Conservation (phyloP, 2,888 invertebrate species). For the Drosophila percnosoma region DNA sequence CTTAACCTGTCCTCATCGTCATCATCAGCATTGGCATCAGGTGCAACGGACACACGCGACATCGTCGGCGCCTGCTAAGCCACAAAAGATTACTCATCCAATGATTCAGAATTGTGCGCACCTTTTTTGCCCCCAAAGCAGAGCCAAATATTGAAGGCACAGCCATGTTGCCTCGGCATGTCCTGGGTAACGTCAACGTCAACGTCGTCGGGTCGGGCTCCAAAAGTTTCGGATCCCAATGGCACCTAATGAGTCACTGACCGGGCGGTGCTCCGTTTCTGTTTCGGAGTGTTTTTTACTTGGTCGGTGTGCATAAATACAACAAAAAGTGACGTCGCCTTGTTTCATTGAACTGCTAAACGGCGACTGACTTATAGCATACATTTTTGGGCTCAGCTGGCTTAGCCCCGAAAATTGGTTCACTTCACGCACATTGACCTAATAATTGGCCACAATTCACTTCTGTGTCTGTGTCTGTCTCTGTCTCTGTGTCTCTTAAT, state of each 20-base stretch:
- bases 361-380: constrained; percentile 61
- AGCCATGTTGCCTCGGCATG: constrained; percentile 30
- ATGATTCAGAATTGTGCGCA: constrained; percentile 42
- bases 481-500: constrained; percentile 11
- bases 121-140: constrained; percentile 32
- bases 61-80: constrained; percentile 25
- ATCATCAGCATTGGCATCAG: constrained; percentile 37
- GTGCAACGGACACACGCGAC: constrained; percentile 53
- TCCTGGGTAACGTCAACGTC: constrained; percentile 17
- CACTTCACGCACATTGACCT: constrained; percentile 68
- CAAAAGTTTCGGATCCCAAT: constrained; percentile 14
- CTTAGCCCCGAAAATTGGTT: constrained; percentile 54
- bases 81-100: constrained; percentile 60
- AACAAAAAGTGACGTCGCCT: constrained; percentile 25
- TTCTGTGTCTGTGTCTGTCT: neutral
- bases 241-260: constrained; percentile 70
- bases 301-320: constrained; percentile 38
- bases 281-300: neutral
- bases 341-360: constrained; percentile 52
- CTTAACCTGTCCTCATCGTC: constrained; percentile 32
- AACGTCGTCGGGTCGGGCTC: constrained; percentile 4
- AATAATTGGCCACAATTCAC: constrained; percentile 61
- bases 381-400: constrained; percentile 53
- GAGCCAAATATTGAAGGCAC: constrained; percentile 9
- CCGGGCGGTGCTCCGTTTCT: constrained; percentile 45